Conservation (phyloP, 2,113 vertebrate species). For the Hylia prasina region DNA sequence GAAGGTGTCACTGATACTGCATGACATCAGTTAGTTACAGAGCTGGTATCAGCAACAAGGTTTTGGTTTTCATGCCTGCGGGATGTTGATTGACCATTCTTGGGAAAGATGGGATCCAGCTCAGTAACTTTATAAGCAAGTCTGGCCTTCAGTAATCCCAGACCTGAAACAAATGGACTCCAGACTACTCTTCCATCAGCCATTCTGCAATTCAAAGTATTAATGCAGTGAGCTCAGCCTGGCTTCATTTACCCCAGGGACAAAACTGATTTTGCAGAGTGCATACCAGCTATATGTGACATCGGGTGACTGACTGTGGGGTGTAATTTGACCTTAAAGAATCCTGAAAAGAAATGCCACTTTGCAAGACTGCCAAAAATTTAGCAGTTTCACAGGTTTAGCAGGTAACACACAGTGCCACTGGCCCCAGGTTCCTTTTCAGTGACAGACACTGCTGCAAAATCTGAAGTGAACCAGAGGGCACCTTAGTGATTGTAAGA, state of each 20-base stretch:
- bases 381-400: not conserved
- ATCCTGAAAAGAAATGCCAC: not conserved
- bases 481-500: not conserved
- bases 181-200: not conserved
- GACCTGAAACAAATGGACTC: not conserved
- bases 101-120: not conserved
- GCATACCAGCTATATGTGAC: not conserved
- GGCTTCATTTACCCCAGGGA: not conserved
- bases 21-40: not conserved
- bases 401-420: fast-evolving
- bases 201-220: not conserved
- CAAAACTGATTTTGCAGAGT: not conserved
- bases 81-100: not conserved
- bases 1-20: not conserved
- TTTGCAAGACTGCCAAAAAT: not conserved
- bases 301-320: fast-evolving
- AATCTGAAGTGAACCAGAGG: not conserved
- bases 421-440: not conserved
- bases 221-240: not conserved
- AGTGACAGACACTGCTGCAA: not conserved
- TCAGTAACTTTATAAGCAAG: not conserved
- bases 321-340: not conserved
- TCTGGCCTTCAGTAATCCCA: not conserved
- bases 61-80: not conserved
- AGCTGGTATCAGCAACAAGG: not conserved